Evolutionary conservation across 1,140 invertebrate species (phyloP), one percentile per base, ranked within the genome.

Genomic region (silkworm (Bombyx mori)): DNA sequence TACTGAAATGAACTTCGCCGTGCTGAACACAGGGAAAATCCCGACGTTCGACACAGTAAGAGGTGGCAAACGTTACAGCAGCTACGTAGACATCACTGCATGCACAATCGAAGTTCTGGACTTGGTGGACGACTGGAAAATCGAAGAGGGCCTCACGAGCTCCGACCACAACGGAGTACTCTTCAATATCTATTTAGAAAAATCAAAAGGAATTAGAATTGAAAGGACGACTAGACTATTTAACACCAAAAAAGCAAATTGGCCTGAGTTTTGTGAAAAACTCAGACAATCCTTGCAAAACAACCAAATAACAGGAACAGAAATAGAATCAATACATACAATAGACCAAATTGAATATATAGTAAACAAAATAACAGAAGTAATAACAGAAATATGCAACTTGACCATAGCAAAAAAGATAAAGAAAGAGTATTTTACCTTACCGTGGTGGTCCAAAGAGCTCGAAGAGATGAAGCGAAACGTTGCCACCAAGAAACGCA

Each of bases 381-480:
- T 26, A 8, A 44, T 8, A 53, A 52, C 2, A n/a, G 9, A 50
- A 42, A 35, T 48, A 42, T 57, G 68, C 58, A 3, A 48, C 54
- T 1, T 18, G 44, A 42, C 44, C 56, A 52, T 71, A 61, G 56
- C 60, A 53, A 46, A 52, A 64, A 66, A 47, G 18, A 61, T 44
- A 47, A 26, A 7, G 3, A 50, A 54, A 18, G 43, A 54, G 48
- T 51, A 43, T 55, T n/a, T 26, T 9, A 50, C 42, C 55, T 42
- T 44, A 44, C 49, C 56, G 4, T 58, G 56, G 56, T 58, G 49
- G 56, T 55, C 54, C 12, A 45, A 55, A n/a, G 12, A 55, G 8
- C 12, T 18, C 12, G 12, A 18, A 18, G 12, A 18, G 12, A 18
- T 18, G 12, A 18, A 18, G 12, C 12, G 12, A 18, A 18, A 18